Conservation (phyloP, 2,113 vertebrate species). For the Syngnathus floridae region DNA sequence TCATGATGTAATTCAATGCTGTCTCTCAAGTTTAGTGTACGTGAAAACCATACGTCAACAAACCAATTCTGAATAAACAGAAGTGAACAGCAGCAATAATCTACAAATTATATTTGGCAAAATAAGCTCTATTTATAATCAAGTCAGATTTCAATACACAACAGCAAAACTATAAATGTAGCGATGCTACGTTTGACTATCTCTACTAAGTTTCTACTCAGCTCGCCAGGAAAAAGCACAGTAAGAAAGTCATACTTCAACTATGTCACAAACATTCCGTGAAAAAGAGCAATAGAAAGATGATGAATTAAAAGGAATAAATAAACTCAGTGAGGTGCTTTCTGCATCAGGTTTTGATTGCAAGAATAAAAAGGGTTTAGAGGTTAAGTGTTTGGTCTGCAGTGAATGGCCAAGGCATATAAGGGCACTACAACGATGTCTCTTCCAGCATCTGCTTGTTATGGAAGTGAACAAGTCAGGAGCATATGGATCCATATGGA, state of each 20-base stretch:
- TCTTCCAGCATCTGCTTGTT: conserved; percentile 23
- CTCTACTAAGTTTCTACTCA: not conserved
- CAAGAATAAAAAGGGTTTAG: not conserved
- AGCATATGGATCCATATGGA: conserved; percentile 19
- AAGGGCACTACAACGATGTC: not conserved
- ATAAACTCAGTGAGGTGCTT: not conserved
- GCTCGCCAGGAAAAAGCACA: not conserved
- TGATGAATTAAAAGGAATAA: not conserved
- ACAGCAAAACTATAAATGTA: not conserved
- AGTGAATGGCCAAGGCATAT: not conserved
- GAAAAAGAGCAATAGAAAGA: not conserved
- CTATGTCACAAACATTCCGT: not conserved
- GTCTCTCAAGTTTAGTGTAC: not conserved
- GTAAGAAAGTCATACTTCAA: not conserved
- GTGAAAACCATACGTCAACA: too few relatives aligned
- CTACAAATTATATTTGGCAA: not conserved
- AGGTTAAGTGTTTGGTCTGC: not conserved
- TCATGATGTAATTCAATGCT: not conserved
- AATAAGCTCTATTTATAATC: not conserved
- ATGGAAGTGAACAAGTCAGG: conserved; percentile 18
- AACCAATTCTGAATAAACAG: too few relatives aligned
- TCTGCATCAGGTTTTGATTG: not conserved
- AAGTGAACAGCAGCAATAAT: not conserved
- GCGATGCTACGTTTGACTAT: not conserved
- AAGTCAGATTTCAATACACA: not conserved